Conservation (phyloP, 2,888 invertebrate genomes). For the Helleia helle region DNA sequence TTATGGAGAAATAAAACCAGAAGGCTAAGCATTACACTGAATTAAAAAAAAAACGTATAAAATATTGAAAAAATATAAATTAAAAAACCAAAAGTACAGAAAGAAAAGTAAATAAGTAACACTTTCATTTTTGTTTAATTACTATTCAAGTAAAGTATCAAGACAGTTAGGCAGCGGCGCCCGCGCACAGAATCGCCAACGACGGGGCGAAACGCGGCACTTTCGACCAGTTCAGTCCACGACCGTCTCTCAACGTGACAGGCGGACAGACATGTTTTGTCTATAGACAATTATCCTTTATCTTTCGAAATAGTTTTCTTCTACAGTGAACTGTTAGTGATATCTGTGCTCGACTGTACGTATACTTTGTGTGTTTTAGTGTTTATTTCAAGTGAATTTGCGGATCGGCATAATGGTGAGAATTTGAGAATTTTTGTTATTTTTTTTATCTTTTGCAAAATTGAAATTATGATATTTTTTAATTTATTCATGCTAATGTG, state of each 20-base stretch:
- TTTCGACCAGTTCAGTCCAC: slow-evolving; percentile 60
- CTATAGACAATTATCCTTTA: slow-evolving; percentile 19
- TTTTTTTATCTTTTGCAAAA: too few relatives aligned
- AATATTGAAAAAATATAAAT: too few relatives aligned
- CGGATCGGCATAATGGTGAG: slow-evolving; percentile 54
- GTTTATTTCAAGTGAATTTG: slow-evolving; percentile 29
- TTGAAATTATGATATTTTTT: too few relatives aligned
- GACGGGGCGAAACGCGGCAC: slow-evolving; percentile 36
- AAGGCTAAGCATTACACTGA: too few relatives aligned
- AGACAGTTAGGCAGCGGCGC: slow-evolving; percentile 38
- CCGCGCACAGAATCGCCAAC: slow-evolving; percentile 56
- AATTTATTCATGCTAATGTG: too few relatives aligned
- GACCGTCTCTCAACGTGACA: slow-evolving; percentile 56
- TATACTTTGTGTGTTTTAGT: slow-evolving; percentile 33
- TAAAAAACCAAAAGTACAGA: slow-evolving; percentile 2
- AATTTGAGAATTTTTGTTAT: slow-evolving; percentile 1
- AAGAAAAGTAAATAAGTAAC: slow-evolving; percentile 17
- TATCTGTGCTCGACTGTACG: slow-evolving; percentile 36
- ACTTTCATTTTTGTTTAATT: slow-evolving; percentile 61
- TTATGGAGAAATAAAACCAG: too few relatives aligned
- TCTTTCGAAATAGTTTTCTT: slow-evolving; percentile 11
- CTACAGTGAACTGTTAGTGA: slow-evolving; percentile 25
- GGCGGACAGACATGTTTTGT: slow-evolving; percentile 49
- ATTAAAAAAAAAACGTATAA: too few relatives aligned
- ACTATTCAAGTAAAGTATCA: slow-evolving; percentile 59